Conservation (phyloP, 2,888 invertebrate species). For the Desoria tigrina region DNA sequence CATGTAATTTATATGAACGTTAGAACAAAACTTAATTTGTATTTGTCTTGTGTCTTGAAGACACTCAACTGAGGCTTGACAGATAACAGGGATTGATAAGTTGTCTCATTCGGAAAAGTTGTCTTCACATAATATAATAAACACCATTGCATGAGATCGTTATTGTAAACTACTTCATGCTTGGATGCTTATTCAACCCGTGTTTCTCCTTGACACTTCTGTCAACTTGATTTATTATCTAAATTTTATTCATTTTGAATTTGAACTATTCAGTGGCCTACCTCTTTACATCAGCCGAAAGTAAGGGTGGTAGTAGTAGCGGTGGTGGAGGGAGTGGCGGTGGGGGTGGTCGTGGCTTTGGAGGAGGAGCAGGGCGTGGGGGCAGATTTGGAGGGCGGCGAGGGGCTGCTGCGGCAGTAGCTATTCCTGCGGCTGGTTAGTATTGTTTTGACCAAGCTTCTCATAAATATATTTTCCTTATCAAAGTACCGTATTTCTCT, state of each 20-base stretch:
- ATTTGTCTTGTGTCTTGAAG: no score
- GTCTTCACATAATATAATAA: no score
- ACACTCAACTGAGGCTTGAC: no score
- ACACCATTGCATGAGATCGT: no score
- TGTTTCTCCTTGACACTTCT: background rate
- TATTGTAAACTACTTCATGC: background rate
- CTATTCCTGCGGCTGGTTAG: conserved; percentile 12
- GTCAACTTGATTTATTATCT: background rate
- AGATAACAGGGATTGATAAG: no score
- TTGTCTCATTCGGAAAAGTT: no score
- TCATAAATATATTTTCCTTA: no score
- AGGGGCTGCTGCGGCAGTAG: conserved; percentile 19
- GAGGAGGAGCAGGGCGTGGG: conserved; percentile 9
- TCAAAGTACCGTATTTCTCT: no score
- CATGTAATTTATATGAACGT: no score
- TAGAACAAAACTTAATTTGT: no score
- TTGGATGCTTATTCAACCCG: background rate
- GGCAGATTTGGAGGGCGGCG: conserved; percentile 19
- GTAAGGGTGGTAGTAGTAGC: background rate
- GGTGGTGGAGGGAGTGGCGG: conserved; percentile 14
- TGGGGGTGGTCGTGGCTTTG: conserved; percentile 29
- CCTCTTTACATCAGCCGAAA: no score
- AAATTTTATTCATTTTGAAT: background rate
- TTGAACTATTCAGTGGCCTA: background rate
- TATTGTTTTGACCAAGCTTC: no score